Evolutionary conservation across 2,797 vertebrate genomes (phyloP), one percentile per base, ranked within the genome.

Genomic region (Vespertilio murinus): DNA sequence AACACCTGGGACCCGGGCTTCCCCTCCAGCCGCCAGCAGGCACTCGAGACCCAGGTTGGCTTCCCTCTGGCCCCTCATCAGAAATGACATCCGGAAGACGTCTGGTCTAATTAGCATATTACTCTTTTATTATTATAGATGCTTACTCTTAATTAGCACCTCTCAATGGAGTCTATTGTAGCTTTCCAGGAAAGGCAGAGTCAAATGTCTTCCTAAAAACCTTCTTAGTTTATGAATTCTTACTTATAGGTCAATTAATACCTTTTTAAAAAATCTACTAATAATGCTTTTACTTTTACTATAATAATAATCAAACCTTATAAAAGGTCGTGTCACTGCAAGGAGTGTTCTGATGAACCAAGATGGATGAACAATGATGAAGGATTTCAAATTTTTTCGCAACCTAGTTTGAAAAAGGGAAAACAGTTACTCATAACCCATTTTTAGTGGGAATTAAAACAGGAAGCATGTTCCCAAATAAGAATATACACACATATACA

Each of bases 301-400:
- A 10, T 23, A 61, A 16, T 45, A 61, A 81, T 67, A 77, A 64
- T 38, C 82, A 23, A 99, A 99, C 99, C 99, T 99, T 98, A 99
- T 99, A 98, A 99, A 99, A 95, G 99, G 99, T 91, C 99, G 98
- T 92, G 99, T 99, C 95, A 99, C 98, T 90, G 99, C 99, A 97
- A 99, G 98, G 96, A 99, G 98, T 82, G 99, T 99, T 95, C 99
- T 98, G 97, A 99, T 99, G 97, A 99, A 99, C 99, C 99, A 99
- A 11, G 99, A 99, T 0, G 99, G 99, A 96, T 99, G 99, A 94
- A 99, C 99, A 86, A 99, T 99, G 96, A 99, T 99, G 97, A 99
- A 99, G 73, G 99, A 99, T 96, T 99, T 99, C 80, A 99, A 98
- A 97, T 99, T 99, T 98, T 99, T 99, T 97, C 99, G 98, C 81